phyloP scores from a whole-genome alignment of 2,797 vertebrate species.

The Prionace glauca region DNA sequence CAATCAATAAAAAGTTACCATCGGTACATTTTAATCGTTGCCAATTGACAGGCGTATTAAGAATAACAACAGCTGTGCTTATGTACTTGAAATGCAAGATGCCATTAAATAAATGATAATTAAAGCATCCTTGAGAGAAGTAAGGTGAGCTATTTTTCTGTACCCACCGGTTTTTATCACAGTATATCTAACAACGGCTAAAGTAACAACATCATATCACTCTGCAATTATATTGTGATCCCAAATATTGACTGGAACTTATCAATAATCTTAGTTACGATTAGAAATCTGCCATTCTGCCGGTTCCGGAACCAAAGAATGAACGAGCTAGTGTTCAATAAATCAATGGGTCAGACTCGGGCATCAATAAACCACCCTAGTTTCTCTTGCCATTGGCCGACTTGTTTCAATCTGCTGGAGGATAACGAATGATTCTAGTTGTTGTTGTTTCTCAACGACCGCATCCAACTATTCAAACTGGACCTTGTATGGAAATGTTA shows the following conservation, averaged over 20 bases:
- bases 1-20: background rate
- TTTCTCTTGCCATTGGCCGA: background rate
- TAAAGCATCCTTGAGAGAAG: background rate
- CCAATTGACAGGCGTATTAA: background rate
- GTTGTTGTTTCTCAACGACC: background rate
- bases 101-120: slow-evolving; percentile 21
- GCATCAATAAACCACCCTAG: background rate
- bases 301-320: background rate
- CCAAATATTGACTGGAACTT: background rate
- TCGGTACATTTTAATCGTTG: no score
- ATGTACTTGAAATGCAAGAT: background rate
- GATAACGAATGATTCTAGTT: background rate
- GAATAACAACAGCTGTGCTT: background rate
- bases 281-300: background rate
- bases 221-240: slow-evolving; percentile 5
- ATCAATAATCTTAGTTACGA: background rate
- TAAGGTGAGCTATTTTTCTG: background rate
- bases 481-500: background rate
- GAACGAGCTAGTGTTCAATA: background rate
- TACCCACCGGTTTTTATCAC: background rate
- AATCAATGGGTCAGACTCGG: background rate
- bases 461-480: background rate
- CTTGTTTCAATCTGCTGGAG: background rate
- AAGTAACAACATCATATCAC: background rate
- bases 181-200: background rate